Base-by-base conservation (phyloP, 2,888 invertebrate species). In the Synanthedon myopaeformis region DNA sequence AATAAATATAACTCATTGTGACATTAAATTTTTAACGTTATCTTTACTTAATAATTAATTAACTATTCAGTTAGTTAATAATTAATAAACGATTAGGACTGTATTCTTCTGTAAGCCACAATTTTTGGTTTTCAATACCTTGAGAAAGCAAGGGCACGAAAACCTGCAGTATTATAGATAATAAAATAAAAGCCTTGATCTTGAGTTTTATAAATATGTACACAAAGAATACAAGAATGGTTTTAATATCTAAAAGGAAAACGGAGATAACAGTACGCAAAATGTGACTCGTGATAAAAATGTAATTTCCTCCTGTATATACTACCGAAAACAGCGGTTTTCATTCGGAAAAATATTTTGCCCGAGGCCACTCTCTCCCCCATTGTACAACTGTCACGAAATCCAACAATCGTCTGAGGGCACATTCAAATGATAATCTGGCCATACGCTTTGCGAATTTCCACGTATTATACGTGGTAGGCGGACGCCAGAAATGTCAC, bases 351-450 rank as follows among this genome's bases (percentile, higher is more conserved):
- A 76, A 79, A 80, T 79, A 77, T 81, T 82, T 76, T 66, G 72
- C 74, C 70, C 62, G 65, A 57, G 73, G 75, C 70, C 67, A 70
- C 69, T 68, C 65, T 70, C 35, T 69, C 70, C 63, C 60, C 76
- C 81, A 81, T 82, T 82, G 80, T 82, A 72, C 70, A 66, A 74
- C 72, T 80, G 82, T 79, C 82, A 82, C 76, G 74, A 70, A 75
- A 78, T 79, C 79, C 75, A 71, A 81, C 83, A 79, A 80, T 80
- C 80, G 82, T 82, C 82, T 80, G 74, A 80, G 80, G 81, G 79
- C 74, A 82, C 76, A 84, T 85, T 83, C 82, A 84, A 82, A 84
- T 84, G 81, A 86, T 84, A 85, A 85, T 85, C 84, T 78, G 71
- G 71, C 74, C 80, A 81, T 81, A 83, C 80, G 82, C 74, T 77